phyloP scores from a whole-genome alignment of 1,140 invertebrate species.

The Pogonognathellus flavescens region DNA sequence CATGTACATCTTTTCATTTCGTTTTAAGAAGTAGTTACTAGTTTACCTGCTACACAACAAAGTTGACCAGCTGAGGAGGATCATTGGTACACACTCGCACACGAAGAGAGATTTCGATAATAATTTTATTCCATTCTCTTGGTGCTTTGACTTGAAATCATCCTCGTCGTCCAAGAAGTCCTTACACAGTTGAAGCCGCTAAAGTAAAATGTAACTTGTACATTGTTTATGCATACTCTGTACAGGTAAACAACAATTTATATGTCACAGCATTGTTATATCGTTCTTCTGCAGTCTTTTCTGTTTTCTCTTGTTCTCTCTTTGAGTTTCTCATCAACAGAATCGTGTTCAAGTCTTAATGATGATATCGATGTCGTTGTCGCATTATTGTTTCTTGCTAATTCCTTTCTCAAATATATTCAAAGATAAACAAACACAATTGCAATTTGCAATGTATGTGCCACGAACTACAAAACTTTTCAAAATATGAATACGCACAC shows the following conservation, averaged over 20 bases:
- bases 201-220: not conserved
- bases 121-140: too few relatives aligned
- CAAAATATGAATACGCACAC: too few relatives aligned
- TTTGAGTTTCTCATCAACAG: slow-evolving; percentile 36
- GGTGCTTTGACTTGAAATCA: too few relatives aligned
- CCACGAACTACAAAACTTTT: not conserved
- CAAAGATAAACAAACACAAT: not conserved
- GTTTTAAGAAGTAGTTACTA: not conserved
- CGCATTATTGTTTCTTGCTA: not conserved
- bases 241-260: not conserved
- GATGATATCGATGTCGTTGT: slow-evolving; percentile 11
- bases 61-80: too few relatives aligned
- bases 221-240: not conserved
- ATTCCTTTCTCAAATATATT: slow-evolving; percentile 29
- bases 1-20: not conserved
- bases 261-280: not conserved
- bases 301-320: slow-evolving; percentile 36
- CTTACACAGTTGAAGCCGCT: not conserved
- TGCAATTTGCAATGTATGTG: not conserved
- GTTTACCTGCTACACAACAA: too few relatives aligned
- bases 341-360: slow-evolving; percentile 13
- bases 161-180: not conserved
- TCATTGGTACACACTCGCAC: too few relatives aligned
- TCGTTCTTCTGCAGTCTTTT: not conserved
- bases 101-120: too few relatives aligned